phyloP scores from a whole-genome alignment of 2,113 vertebrate genomes.

The Speoplatyrhinus poulsoni region DNA sequence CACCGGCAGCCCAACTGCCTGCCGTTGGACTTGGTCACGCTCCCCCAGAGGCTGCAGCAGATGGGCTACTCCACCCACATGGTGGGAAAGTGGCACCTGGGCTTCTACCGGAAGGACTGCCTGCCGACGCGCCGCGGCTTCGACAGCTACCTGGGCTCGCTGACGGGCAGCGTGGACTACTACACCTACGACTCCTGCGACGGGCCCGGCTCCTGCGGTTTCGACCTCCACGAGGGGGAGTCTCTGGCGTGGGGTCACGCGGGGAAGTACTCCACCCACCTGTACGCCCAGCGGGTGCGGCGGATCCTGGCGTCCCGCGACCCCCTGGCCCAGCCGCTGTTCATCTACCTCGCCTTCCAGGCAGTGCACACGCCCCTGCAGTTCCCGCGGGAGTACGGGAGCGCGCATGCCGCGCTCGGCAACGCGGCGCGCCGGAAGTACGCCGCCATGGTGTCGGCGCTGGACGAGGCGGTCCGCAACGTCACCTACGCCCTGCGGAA shows the following conservation, averaged over 20 bases:
- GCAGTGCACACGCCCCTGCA: conserved; percentile 94
- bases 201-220: conserved; percentile 87
- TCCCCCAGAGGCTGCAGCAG: conserved; percentile 93
- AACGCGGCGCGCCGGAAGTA: conserved; percentile 92
- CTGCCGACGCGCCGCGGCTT: conserved; percentile 94
- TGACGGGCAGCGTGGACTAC: conserved; percentile 95
- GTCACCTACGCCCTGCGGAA: conserved; percentile 94
- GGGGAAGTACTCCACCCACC: conserved; percentile 92
- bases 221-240: conserved; percentile 93
- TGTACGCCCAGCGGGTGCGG: conserved; percentile 88
- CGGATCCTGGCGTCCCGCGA: conserved; percentile 89
- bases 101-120: conserved; percentile 96
- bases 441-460: conserved; percentile 92
- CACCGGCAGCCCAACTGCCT: conserved; percentile 94
- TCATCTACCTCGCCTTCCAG: conserved; percentile 95
- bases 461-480: conserved; percentile 93
- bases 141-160: conserved; percentile 91
- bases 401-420: conserved; percentile 86
- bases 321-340: conserved; percentile 84
- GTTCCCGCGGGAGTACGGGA: conserved; percentile 90
- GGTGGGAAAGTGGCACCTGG: conserved; percentile 98
- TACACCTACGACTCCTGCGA: conserved; percentile 94
- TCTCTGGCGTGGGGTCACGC: conserved; percentile 87
- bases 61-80: conserved; percentile 95
- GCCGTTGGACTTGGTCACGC: conserved; percentile 88